A percentile compares a stretch with the other conserved stretches of the same genome.
These are phyloP conservation scores for Nothocercus julius DNA, from an alignment of 2,113 vertebrate species.

Conservation along the genomic window DNA sequence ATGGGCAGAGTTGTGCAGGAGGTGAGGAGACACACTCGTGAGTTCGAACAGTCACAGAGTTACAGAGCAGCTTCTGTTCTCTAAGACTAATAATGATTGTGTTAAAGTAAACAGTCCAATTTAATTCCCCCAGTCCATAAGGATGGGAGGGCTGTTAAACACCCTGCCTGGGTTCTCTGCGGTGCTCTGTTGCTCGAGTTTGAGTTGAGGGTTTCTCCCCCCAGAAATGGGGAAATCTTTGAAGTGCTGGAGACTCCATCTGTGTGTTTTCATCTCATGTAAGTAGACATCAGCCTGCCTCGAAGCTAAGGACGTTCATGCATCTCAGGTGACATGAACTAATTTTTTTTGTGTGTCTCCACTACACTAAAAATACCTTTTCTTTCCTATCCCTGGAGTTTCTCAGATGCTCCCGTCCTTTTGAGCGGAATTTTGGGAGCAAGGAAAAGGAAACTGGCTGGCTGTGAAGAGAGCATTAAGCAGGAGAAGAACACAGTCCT, in stretches of 20 bases:
- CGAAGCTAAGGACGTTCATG: not conserved
- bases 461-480: not conserved
- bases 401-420: not conserved
- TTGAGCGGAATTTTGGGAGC: not conserved
- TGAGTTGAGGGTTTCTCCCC: not conserved
- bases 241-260: not conserved
- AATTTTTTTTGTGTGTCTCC: not conserved
- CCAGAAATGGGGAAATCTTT: not conserved
- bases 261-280: not conserved
- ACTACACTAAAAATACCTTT: not conserved
- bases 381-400: not conserved
- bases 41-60: conserved; percentile 40
- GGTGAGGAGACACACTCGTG: conserved; percentile 20
- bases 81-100: not conserved
- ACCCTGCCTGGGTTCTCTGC: not conserved
- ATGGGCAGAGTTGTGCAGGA: conserved; percentile 6
- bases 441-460: not conserved
- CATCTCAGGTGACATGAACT: not conserved
- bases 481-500: not conserved
- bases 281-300: not conserved
- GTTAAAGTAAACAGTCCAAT: conserved; percentile 14
- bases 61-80: conserved; percentile 28
- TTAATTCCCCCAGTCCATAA: conserved; percentile 9
- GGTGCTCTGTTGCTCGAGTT: not conserved
- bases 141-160: not conserved